Evolutionary conservation across 1,140 invertebrate genomes (phyloP).

Genomic region (Bombyx mandarina): DNA sequence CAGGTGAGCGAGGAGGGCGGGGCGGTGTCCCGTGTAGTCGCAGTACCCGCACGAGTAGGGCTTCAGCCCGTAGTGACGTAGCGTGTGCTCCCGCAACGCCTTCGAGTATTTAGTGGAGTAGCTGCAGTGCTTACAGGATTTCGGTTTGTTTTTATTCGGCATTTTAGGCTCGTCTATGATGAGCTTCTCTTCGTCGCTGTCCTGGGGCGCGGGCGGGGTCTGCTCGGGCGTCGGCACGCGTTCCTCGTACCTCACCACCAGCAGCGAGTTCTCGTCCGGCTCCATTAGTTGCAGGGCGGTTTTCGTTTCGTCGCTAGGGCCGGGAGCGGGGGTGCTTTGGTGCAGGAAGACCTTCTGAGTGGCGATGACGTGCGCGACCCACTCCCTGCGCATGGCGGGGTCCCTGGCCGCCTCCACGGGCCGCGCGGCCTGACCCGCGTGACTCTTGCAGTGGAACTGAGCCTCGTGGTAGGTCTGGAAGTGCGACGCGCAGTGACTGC

Average conservation of each 20-base stretch:
- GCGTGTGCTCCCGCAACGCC: slow-evolving; percentile 21
- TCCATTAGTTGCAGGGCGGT: neutral
- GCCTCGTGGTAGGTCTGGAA: slow-evolving; percentile 53
- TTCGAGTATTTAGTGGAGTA: slow-evolving; percentile 10
- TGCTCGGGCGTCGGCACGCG: slow-evolving; percentile 30
- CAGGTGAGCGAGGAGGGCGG: slow-evolving; percentile 20
- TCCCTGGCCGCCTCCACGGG: slow-evolving; percentile 37
- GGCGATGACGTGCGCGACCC: slow-evolving; percentile 33
- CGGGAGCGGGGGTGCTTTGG: slow-evolving; percentile 1
- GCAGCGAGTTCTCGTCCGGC: slow-evolving; percentile 35
- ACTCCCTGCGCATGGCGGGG: slow-evolving; percentile 25
- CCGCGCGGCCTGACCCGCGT: slow-evolving; percentile 19
- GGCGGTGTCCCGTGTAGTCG: slow-evolving; percentile 13
- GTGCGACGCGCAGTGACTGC: slow-evolving; percentile 31
- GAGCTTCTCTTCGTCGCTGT: slow-evolving; percentile 36
- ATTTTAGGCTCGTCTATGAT: slow-evolving; percentile 31
- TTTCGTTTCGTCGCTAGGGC: slow-evolving; percentile 4
- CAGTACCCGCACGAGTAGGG: slow-evolving; percentile 36
- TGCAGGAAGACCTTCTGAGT: slow-evolving; percentile 32
- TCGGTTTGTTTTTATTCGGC: slow-evolving; percentile 1
- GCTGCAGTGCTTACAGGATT: slow-evolving; percentile 28
- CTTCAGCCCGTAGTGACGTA: slow-evolving; percentile 37
- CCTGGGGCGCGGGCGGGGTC: slow-evolving; percentile 8
- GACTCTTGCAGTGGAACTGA: slow-evolving; percentile 46
- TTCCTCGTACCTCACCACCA: slow-evolving; percentile 49